phyloP scores from a whole-genome alignment of 2,113 vertebrate species.

The Centropus unirufus region DNA sequence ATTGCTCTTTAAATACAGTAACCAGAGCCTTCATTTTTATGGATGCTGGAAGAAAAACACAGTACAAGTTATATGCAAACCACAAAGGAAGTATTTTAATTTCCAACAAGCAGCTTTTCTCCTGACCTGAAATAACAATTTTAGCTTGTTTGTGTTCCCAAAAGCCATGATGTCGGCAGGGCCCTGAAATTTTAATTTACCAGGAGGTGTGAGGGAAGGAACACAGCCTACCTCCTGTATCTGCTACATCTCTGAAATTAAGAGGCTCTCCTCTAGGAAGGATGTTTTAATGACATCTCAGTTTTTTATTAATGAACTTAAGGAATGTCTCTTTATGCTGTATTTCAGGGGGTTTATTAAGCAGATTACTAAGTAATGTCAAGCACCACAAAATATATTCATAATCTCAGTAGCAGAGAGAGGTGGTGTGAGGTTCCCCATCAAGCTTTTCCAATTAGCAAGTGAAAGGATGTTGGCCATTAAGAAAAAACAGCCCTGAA shows the following conservation, averaged over 20 bases:
- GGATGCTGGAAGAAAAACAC: slow-evolving; percentile 23
- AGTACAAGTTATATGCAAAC: background rate
- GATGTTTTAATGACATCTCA: background rate
- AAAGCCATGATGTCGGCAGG: slow-evolving; percentile 21
- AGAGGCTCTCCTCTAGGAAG: background rate
- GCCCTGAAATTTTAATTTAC: background rate
- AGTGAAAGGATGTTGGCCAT: background rate
- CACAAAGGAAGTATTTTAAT: slow-evolving; percentile 58
- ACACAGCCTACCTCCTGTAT: background rate
- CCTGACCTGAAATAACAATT: slow-evolving; percentile 19
- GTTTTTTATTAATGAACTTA: background rate
- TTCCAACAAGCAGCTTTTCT: background rate
- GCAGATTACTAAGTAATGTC: background rate
- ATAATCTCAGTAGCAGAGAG: background rate
- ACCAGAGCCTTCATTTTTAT: background rate
- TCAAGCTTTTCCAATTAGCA: background rate
- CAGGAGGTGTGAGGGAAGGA: slow-evolving; percentile 43
- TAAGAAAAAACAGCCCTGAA: background rate
- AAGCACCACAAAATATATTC: background rate
- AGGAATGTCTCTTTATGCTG: background rate
- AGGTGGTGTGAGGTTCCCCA: background rate
- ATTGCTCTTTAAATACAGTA: background rate
- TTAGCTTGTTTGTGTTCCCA: background rate
- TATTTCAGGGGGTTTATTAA: background rate
- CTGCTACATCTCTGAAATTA: background rate